Base-by-base conservation (phyloP, 2,113 vertebrate genomes). In the Mesitornis unicolor region DNA sequence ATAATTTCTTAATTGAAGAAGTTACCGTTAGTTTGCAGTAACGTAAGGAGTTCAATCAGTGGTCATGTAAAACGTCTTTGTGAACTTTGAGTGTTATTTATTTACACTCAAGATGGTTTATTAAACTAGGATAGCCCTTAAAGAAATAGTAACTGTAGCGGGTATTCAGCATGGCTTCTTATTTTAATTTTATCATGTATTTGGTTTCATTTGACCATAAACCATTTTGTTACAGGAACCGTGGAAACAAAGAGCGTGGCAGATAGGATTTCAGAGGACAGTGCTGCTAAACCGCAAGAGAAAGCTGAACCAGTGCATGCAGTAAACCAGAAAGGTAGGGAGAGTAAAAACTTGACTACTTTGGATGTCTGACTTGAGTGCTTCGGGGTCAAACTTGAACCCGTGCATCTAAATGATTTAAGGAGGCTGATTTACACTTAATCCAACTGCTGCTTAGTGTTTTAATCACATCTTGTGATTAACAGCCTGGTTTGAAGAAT, bases 271-370 rank as follows among this genome's bases (percentile, higher is more conserved):
- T 54, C 93, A 47, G 90, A 92, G 73, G 85, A 87, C 60, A 78
- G 8, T 25, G 54, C 38, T 68, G 70, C 87, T 80, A 91, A 91
- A 24, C 54, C 71, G 18, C 96, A 90, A 59, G 83, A 90, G 75
- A 87, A 85, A 68, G 74, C 26, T 18, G 94, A 96, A 8, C 6
- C 80, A 70, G 65, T 18, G 42, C 50, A 40, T 67, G 28, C 38
- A 60, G 50, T 76, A 33, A 88, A 88, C 35, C 87, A 90, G 42
- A 86, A 82, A 87, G 96, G 95, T 97, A 56, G 29, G 91, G 47
- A 61, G 61, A 64, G 38, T 14, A 53, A 22, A 64, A 86, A 24
- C 9, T 33, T 38, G 17, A 15, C 35, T 85, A 61, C 67, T 26
- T 15, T 38, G 63, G 70, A 40, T 47, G 61, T 42, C 47, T 59